These are phyloP conservation scores for Polyodon spathula DNA, from an alignment of 2,113 vertebrate genomes.

Conservation along the genomic window DNA sequence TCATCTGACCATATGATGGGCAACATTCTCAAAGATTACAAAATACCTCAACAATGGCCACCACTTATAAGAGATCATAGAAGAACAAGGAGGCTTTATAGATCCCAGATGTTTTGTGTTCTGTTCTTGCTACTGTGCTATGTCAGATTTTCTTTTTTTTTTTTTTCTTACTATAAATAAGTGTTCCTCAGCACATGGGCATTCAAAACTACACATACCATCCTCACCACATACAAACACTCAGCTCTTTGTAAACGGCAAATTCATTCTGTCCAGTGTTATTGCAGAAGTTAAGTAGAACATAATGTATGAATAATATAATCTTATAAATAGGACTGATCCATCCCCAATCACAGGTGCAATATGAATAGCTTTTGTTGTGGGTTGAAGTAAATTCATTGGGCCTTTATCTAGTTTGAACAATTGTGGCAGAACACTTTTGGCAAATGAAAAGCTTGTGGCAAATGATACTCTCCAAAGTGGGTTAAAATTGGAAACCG, in stretches of 20 bases:
- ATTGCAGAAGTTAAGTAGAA: not conserved
- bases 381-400: not conserved
- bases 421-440: not conserved
- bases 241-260: not conserved
- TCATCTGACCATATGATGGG: no score
- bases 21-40: no score
- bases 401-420: not conserved
- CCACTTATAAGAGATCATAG: no score
- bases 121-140: not conserved
- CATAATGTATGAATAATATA: not conserved
- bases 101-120: not conserved
- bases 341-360: not conserved
- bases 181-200: not conserved
- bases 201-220: not conserved
- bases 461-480: not conserved
- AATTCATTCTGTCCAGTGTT: not conserved
- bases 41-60: no score
- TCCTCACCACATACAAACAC: not conserved
- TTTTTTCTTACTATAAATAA: not conserved
- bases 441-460: not conserved
- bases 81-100: not conserved
- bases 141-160: not conserved
- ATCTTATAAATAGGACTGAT: not conserved
- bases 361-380: not conserved
- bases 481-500: not conserved